Conservation (phyloP, 2,888 invertebrate genomes). For the Plebejus melissa region DNA sequence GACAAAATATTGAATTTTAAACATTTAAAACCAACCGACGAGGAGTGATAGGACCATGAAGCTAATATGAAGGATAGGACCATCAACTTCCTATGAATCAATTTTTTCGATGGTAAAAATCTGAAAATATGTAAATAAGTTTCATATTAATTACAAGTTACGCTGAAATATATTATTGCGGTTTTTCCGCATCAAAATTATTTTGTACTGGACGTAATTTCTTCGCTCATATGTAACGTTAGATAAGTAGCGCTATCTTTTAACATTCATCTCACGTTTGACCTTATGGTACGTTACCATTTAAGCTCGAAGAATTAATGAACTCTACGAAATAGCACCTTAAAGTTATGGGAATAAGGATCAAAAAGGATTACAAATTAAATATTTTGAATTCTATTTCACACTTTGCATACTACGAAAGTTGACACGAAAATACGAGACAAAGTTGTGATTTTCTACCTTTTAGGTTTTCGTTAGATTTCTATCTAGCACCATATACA, state of each 20-base stretch:
- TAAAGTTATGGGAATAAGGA: constrained; percentile 28
- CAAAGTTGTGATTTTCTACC: neutral
- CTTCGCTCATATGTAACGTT: constrained; percentile 10
- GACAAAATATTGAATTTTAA: too few relatives aligned
- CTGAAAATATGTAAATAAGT: too few relatives aligned
- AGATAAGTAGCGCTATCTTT: constrained; percentile 39
- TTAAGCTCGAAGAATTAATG: constrained; percentile 29
- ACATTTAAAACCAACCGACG: too few relatives aligned
- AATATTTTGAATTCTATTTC: constrained; percentile 2
- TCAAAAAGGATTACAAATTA: neutral
- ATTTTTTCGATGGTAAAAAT: too few relatives aligned
- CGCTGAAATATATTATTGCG: neutral
- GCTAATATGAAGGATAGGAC: too few relatives aligned
- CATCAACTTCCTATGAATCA: too few relatives aligned
- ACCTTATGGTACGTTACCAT: constrained; percentile 41
- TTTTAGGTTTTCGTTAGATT: neutral
- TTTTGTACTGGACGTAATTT: constrained; percentile 2
- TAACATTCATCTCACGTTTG: constrained; percentile 51
- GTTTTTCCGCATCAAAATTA: neutral
- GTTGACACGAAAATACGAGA: neutral
- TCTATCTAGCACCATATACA: neutral
- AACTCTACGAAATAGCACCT: constrained; percentile 31
- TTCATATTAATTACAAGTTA: neutral
- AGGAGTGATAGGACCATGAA: too few relatives aligned
- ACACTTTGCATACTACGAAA: constrained; percentile 16